Percentiles rank a stretch among this genome's conserved stretches.
These are phyloP conservation scores for Pogonus chalceus DNA, from an alignment of 1,140 invertebrate genomes.

Conservation along the genomic window DNA sequence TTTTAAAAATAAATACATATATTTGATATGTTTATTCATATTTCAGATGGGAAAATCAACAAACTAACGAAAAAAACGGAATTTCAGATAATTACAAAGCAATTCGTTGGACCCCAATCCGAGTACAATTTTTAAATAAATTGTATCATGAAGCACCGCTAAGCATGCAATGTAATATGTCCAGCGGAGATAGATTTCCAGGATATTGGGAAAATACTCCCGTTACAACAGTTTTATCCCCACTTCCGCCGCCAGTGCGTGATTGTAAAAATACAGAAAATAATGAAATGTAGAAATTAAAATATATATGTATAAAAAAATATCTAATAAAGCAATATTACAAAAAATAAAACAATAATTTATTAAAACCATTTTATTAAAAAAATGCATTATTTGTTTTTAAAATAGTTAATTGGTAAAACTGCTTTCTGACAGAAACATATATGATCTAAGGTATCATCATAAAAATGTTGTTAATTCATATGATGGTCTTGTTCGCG, in stretches of 20 bases:
- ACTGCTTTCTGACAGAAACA: too few relatives aligned
- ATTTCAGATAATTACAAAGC: conserved; percentile 68
- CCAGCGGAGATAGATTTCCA: conserved; percentile 74
- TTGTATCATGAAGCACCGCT: conserved; percentile 79
- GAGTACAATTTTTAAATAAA: conserved; percentile 57
- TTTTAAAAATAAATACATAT: conserved; percentile 15
- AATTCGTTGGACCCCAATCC: conserved; percentile 75
- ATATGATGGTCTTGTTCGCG: too few relatives aligned
- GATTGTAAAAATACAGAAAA: conserved; percentile 24
- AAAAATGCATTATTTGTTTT: too few relatives aligned
- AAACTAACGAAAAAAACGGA: conserved; percentile 39
- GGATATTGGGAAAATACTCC: conserved; percentile 58
- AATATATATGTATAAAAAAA: too few relatives aligned
- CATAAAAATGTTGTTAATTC: too few relatives aligned
- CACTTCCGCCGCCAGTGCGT: conserved; percentile 39
- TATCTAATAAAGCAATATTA: too few relatives aligned
- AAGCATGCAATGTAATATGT: conserved; percentile 93
- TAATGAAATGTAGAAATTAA: too few relatives aligned
- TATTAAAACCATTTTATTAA: too few relatives aligned
- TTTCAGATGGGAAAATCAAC: conserved; percentile 60
- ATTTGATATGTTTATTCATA: conserved; percentile 49
- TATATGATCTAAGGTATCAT: too few relatives aligned
- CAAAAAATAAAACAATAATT: too few relatives aligned
- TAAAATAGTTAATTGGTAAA: too few relatives aligned
- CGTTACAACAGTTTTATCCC: conserved; percentile 40